These are phyloP conservation scores for Tribolium castaneum DNA, from an alignment of 1,140 invertebrate genomes.

Conservation along the genomic window DNA sequence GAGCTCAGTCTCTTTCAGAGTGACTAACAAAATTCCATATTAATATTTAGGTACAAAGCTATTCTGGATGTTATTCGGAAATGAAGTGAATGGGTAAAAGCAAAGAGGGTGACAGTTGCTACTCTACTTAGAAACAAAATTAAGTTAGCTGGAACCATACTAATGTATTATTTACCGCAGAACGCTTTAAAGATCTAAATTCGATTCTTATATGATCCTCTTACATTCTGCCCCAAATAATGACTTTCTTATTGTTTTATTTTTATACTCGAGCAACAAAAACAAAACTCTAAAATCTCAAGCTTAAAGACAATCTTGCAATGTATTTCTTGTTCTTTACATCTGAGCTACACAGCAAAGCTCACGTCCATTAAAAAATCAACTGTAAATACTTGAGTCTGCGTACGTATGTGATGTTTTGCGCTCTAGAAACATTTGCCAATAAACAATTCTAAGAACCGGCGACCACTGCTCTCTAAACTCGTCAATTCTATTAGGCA, in stretches of 20 bases:
- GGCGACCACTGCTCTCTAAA: background rate
- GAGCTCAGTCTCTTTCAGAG: background rate
- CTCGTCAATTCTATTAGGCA: background rate
- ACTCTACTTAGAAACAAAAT: slow-evolving; percentile 42
- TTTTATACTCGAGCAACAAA: background rate
- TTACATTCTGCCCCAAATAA: background rate
- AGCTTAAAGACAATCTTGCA: no score
- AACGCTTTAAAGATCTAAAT: slow-evolving; percentile 21
- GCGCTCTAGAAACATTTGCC: background rate
- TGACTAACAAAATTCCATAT: slow-evolving; percentile 15
- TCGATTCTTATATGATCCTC: slow-evolving; percentile 12
- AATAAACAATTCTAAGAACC: background rate
- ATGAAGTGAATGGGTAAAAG: slow-evolving; percentile 32
- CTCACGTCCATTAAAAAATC: background rate
- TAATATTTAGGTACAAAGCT: slow-evolving; percentile 14
- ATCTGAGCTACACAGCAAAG: no score
- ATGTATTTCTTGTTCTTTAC: no score
- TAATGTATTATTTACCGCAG: slow-evolving; percentile 46
- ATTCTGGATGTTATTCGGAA: slow-evolving; percentile 31
- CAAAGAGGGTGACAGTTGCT: slow-evolving; percentile 28
- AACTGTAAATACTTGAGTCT: background rate
- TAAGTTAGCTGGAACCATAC: slow-evolving; percentile 44
- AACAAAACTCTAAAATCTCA: background rate
- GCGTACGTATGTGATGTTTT: background rate
- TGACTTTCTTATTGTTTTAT: background rate